Evolutionary conservation across 1,140 invertebrate species (phyloP), one percentile per base, ranked within the genome.

Genomic region (Campodea augens): DNA sequence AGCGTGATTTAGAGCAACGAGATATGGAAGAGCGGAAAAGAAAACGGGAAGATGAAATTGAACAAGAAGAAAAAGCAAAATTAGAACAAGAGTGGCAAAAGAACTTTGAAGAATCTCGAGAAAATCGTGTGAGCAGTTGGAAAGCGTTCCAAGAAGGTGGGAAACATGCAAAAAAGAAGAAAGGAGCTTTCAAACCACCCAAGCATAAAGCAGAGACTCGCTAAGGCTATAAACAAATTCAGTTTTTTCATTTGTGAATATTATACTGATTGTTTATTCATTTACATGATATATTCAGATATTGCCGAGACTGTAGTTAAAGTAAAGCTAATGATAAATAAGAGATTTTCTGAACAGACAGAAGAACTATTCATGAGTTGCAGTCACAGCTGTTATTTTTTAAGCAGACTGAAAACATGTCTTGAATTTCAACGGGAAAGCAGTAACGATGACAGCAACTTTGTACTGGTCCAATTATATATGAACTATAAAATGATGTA

Each of bases 61-160:
- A 87, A 47, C 85, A 85, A 46, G 89, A 93, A 63, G 87, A 92
- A 56, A 79, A 81, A 55, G 74, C 78, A 46, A 84, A 87, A 43
- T 62, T 82, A 40, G 82, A 93, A 56, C 82, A 86, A 54, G 90
- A 96, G 63, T 97, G 91, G 90, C 81, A 92, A 49, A 89, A 92
- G 58, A 98, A 97, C 68, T 98, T 92, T 71, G 92, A 98, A 78
- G 91, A 92, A 69, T 92, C 87, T 39, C 71, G 91, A 52, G 86
- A 93, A 67, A 89, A 79, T 43, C 68, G 91, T 51, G 90, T 97
- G 0, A 82, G 90, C 45, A 95, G 88, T 62, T 97, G 91, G 92
- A 87, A 95, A 60, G 81, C 74, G 36, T 96, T 95, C 61, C 83
- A 92, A 59, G 80, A 78, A 24, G 79, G 81, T 56, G 71, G 72